Evolutionary conservation across 2,888 invertebrate genomes (phyloP).

Genomic region (Coronaproctus castanopsis): DNA sequence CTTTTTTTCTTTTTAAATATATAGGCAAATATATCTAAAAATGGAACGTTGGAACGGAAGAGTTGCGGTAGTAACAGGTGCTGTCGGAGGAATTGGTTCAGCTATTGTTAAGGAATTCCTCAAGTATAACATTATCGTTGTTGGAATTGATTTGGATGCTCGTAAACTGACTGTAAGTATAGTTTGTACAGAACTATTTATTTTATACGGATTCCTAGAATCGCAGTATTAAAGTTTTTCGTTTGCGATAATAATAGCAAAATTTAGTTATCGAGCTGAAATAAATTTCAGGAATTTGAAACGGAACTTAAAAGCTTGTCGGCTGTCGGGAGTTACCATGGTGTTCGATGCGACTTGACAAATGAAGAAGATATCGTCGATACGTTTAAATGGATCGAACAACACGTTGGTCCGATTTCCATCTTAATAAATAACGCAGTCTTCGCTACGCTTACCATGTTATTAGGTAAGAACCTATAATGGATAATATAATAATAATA

Average conservation of each 20-base stretch:
- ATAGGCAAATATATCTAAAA: no score
- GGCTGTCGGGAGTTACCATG: not conserved
- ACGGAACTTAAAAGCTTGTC: not conserved
- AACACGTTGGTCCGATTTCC: not conserved
- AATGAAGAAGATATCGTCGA: not conserved
- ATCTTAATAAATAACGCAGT: not conserved
- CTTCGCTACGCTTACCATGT: not conserved
- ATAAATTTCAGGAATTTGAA: not conserved
- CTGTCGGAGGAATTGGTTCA: slow-evolving; percentile 5
- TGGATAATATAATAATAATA: not conserved
- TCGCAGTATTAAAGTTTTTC: no score
- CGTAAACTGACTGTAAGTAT: not conserved
- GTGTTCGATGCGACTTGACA: not conserved
- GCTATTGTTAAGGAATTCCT: not conserved
- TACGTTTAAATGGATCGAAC: not conserved
- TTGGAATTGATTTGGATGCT: not conserved
- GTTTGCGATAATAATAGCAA: no score
- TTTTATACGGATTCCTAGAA: not conserved
- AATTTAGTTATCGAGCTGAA: no score
- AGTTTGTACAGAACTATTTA: not conserved
- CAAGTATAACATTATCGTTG: not conserved
- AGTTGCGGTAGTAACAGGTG: slow-evolving; percentile 10
- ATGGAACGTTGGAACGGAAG: slow-evolving; percentile 11
- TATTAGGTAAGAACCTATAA: not conserved
- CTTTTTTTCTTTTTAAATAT: no score